phyloP scores from a whole-genome alignment of 2,888 invertebrate species.

The Coecobrya sp. region DNA sequence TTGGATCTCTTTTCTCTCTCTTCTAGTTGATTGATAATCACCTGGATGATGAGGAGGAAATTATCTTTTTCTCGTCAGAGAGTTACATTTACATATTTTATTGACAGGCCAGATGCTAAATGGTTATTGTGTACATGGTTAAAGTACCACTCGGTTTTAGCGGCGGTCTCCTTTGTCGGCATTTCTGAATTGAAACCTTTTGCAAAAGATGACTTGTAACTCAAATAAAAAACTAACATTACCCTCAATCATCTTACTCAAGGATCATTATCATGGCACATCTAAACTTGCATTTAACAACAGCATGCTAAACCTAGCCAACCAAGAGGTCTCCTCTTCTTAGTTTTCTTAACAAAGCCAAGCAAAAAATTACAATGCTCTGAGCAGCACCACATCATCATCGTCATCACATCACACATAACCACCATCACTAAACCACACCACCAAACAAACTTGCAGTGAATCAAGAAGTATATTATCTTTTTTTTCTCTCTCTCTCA shows the following conservation, averaged over 20 bases:
- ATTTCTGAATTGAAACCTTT: conserved; percentile 80
- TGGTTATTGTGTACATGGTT: conserved; percentile 82
- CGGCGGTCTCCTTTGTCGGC: conserved; percentile 84
- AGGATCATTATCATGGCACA: conserved; percentile 81
- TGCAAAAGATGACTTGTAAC: conserved; percentile 82
- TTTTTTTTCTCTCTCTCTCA: background rate
- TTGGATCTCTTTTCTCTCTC: background rate
- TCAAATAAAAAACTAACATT: conserved; percentile 83
- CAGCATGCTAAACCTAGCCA: conserved; percentile 71
- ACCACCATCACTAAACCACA: conserved; percentile 16
- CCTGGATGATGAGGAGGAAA: conserved; percentile 80
- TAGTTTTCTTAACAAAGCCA: conserved; percentile 45
- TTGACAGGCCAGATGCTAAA: conserved; percentile 82
- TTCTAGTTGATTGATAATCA: conserved; percentile 80
- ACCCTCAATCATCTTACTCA: conserved; percentile 81
- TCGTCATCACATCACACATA: conserved; percentile 35
- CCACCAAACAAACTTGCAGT: background rate
- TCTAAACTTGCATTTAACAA: conserved; percentile 81
- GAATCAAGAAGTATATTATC: conserved; percentile 24
- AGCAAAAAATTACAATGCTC: conserved; percentile 69
- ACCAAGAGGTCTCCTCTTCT: conserved; percentile 47
- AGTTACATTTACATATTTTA: conserved; percentile 81
- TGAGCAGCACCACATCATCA: conserved; percentile 59
- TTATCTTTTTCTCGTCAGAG: conserved; percentile 77
- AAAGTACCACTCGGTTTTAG: conserved; percentile 83